Evolutionary conservation across 2,797 vertebrate genomes (phyloP).

Genomic region (Cottoperca gobio): DNA sequence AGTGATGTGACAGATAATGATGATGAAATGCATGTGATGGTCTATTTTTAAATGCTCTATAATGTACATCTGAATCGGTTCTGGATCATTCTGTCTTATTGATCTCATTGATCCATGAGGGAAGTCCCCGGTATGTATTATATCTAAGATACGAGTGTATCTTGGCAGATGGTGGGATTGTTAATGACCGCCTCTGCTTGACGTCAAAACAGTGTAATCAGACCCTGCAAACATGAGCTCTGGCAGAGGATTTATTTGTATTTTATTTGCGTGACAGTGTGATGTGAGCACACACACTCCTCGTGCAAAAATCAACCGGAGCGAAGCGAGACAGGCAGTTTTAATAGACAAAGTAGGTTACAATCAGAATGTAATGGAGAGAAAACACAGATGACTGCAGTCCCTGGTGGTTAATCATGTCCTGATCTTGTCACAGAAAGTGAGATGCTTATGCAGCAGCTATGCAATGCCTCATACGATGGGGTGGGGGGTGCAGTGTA

Average conservation of each 20-base stretch:
- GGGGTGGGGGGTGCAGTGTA: constrained; percentile 21
- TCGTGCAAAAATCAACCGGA: constrained; percentile 16
- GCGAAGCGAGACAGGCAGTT: constrained; percentile 20
- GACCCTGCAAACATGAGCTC: constrained; percentile 60
- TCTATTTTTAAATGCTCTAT: not conserved
- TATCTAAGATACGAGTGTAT: not conserved
- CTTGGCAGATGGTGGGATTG: constrained; percentile 60
- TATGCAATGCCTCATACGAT: constrained; percentile 11
- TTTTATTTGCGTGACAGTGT: constrained; percentile 45
- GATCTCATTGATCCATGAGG: constrained; percentile 36
- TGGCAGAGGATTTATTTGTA: constrained; percentile 47
- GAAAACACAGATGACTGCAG: constrained; percentile 53
- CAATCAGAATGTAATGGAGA: constrained; percentile 44
- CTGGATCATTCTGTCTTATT: constrained; percentile 4
- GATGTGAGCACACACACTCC: constrained; percentile 34
- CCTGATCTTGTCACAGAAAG: constrained; percentile 47
- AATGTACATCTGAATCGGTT: not conserved
- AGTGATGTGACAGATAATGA: not conserved
- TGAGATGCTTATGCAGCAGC: constrained; percentile 52
- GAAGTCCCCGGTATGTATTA: constrained; percentile 51
- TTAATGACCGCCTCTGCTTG: constrained; percentile 60
- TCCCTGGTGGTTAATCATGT: constrained; percentile 43
- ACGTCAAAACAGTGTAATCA: constrained; percentile 75
- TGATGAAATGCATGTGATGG: not conserved
- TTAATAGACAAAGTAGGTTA: constrained; percentile 64